phyloP scores from a whole-genome alignment of 1,140 invertebrate genomes.

The Drosophila kanapiae region DNA sequence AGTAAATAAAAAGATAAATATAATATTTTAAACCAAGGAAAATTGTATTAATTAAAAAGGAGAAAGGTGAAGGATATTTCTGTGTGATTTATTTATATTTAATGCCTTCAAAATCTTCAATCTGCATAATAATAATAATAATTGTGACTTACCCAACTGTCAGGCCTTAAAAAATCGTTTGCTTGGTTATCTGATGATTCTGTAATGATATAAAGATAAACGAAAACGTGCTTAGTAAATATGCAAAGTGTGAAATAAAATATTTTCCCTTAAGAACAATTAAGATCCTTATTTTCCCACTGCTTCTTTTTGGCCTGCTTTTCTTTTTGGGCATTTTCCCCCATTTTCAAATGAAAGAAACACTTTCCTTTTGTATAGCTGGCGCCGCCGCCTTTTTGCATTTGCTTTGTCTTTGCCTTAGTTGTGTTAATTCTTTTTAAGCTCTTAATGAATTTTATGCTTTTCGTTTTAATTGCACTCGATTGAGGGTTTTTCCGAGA shows the following conservation, averaged over 20 bases:
- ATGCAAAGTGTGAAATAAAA: slow-evolving; percentile 5
- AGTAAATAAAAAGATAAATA: no score
- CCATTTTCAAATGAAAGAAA: slow-evolving; percentile 1
- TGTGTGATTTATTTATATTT: no score
- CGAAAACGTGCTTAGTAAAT: slow-evolving; percentile 2
- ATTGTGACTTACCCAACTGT: not conserved
- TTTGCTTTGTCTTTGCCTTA: slow-evolving; percentile 21
- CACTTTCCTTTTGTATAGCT: slow-evolving; percentile 6
- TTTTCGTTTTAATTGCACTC: slow-evolving; percentile 38
- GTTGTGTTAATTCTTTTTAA: slow-evolving; percentile 29
- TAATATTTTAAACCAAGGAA: no score
- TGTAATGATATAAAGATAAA: slow-evolving; percentile 5
- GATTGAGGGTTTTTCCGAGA: not conserved
- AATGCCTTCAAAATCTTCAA: no score
- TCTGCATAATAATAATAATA: no score
- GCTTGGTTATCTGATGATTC: slow-evolving; percentile 1
- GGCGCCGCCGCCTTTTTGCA: not conserved
- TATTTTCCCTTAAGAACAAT: slow-evolving; percentile 5
- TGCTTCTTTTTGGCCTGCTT: no score
- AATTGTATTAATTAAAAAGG: no score
- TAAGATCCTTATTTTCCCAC: no score
- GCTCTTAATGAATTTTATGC: slow-evolving; percentile 17
- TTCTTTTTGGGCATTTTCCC: not conserved
- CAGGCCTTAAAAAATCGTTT: not conserved
- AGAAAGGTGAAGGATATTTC: no score